These are phyloP conservation scores for Tetragonula clypearis DNA, from an alignment of 1,140 invertebrate species.

Conservation along the genomic window DNA sequence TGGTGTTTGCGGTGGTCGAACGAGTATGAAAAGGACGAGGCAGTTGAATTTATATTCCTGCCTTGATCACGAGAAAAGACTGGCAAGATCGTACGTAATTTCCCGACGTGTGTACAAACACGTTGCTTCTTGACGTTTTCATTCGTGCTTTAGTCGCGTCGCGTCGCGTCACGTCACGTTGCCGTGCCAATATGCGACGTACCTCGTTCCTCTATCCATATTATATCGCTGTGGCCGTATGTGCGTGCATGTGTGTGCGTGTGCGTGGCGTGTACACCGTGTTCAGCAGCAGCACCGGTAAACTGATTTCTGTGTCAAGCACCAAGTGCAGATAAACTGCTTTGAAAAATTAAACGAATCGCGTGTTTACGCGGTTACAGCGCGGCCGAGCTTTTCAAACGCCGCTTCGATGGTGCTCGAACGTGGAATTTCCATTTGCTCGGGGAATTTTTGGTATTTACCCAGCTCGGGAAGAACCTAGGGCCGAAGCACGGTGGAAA, in stretches of 20 bases:
- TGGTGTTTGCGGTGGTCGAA: constrained; percentile 52
- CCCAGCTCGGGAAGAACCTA: not conserved
- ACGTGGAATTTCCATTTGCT: constrained; percentile 26
- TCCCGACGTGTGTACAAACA: constrained; percentile 44
- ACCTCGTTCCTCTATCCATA: not conserved
- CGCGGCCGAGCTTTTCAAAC: constrained; percentile 37
- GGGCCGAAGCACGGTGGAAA: not conserved
- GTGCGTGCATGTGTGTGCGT: not conserved
- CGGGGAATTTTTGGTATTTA: constrained; percentile 31
- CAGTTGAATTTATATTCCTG: constrained; percentile 50
- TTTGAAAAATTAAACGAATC: constrained; percentile 53
- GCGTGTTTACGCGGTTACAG: constrained; percentile 41
- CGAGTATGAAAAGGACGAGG: constrained; percentile 36
- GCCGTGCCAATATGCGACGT: not conserved
- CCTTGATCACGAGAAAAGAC: constrained; percentile 48
- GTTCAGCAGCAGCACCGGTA: not conserved
- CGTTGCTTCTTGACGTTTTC: constrained; percentile 36
- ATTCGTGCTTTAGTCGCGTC: not conserved
- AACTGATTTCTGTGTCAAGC: constrained; percentile 50
- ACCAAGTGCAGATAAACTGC: constrained; percentile 30
- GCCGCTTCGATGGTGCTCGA: constrained; percentile 18
- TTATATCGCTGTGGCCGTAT: not conserved
- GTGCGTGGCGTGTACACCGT: not conserved
- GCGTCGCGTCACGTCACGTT: not conserved
- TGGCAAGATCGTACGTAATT: constrained; percentile 49